Conservation (phyloP, 2,888 invertebrate genomes). For the Dolichopus griseipennis region DNA sequence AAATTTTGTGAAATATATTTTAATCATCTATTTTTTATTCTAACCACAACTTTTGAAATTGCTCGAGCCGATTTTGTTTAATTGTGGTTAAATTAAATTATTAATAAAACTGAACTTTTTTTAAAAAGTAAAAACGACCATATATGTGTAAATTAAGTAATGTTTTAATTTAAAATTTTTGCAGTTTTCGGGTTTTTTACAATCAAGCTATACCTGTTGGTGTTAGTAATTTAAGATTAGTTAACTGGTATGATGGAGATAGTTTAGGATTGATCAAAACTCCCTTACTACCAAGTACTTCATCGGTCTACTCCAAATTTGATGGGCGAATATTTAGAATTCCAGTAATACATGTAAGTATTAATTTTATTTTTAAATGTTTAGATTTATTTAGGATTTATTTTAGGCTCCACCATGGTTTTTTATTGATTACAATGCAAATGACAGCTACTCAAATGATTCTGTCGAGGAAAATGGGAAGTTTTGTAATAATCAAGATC, state of each 20-base stretch:
- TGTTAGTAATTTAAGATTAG: constrained; percentile 50
- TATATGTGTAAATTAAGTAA: too few relatives aligned
- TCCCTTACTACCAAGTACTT: constrained; percentile 55
- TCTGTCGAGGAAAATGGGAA: not conserved
- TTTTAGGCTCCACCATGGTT: constrained; percentile 65
- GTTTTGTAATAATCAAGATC: not conserved
- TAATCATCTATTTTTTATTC: too few relatives aligned
- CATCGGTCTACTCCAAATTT: constrained; percentile 57
- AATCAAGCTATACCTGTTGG: constrained; percentile 58
- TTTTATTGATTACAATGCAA: constrained; percentile 58
- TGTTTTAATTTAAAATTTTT: constrained; percentile 16
- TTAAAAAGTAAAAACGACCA: not conserved
- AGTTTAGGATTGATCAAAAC: constrained; percentile 53
- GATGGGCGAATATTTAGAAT: constrained; percentile 55
- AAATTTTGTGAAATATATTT: too few relatives aligned
- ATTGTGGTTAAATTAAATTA: not conserved
- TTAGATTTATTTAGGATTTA: not conserved
- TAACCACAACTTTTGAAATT: too few relatives aligned
- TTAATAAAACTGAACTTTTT: not conserved
- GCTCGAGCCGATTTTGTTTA: too few relatives aligned
- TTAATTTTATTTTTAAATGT: not conserved
- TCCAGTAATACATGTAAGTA: constrained; percentile 62
- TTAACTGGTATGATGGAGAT: constrained; percentile 64
- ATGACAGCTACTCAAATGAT: constrained; percentile 24
- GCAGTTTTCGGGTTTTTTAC: constrained; percentile 61